Evolutionary conservation across 2,888 invertebrate genomes (phyloP).

Genomic region (Cephus nigrinus): DNA sequence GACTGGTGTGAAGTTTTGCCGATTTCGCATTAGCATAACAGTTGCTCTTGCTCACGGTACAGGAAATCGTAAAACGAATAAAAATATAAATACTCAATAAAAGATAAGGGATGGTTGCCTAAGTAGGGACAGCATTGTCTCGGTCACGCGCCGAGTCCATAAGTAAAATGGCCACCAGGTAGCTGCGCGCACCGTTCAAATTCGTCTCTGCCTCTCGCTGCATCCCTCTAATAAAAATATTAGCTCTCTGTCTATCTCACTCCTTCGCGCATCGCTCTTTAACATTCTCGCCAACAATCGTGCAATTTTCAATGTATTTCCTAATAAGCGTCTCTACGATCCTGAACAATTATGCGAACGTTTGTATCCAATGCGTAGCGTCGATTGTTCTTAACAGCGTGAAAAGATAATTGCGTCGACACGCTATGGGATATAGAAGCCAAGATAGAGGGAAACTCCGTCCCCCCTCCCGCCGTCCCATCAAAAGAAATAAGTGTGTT

Average conservation of each 20-base stretch:
- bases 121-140: conserved; percentile 56
- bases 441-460: background rate
- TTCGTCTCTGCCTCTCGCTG: conserved; percentile 24
- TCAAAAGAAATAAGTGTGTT: conserved; percentile 39
- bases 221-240: conserved; percentile 30
- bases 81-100: conserved; percentile 54
- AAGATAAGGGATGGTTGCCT: conserved; percentile 44
- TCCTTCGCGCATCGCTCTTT: background rate
- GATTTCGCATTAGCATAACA: conserved; percentile 47
- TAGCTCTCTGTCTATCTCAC: background rate
- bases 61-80: conserved; percentile 59
- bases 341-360: background rate
- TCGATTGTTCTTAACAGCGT: background rate
- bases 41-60: conserved; percentile 33
- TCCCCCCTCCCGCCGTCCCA: background rate
- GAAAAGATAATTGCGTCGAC: background rate
- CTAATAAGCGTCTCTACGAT: too few relatives aligned
- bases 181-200: conserved; percentile 25
- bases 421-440: background rate
- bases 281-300: background rate
- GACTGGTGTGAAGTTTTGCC: background rate
- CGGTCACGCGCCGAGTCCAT: conserved; percentile 55
- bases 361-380: background rate
- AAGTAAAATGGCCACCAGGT: conserved; percentile 40
- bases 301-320: background rate